Evolutionary conservation across 2,888 invertebrate genomes (phyloP).

Genomic region (Rhabditophanes sp.): DNA sequence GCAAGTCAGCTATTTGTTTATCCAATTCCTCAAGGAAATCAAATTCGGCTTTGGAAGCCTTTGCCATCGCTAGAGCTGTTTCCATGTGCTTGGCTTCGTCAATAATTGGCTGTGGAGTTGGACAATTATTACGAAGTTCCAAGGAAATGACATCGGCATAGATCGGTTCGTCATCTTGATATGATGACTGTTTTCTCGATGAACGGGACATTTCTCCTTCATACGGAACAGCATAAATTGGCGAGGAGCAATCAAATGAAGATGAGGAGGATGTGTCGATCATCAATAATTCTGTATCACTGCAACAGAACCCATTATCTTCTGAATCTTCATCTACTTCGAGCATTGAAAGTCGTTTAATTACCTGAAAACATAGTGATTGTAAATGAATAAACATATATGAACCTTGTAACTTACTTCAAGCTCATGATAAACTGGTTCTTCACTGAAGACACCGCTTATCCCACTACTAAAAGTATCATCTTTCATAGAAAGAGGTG

Average conservation of each 20-base stretch:
- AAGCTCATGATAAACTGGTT: constrained; percentile 17
- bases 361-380: constrained; percentile 8
- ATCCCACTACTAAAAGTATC: neutral
- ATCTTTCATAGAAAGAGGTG: constrained; percentile 5
- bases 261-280: constrained; percentile 3
- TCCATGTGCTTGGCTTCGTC: too few relatives aligned
- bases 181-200: constrained; percentile 2
- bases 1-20: constrained; percentile 16
- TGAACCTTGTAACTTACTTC: constrained; percentile 9
- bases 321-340: neutral
- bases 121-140: too few relatives aligned
- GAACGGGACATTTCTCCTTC: constrained; percentile 6
- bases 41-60: too few relatives aligned
- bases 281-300: neutral
- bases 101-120: constrained; percentile 7
- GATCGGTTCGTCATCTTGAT: neutral
- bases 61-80: too few relatives aligned
- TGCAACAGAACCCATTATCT: constrained; percentile 1
- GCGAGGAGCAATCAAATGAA: too few relatives aligned
- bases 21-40: constrained; percentile 13
- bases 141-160: too few relatives aligned
- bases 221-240: constrained; percentile 14
- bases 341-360: constrained; percentile 11
- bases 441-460: neutral
- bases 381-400: neutral